Evolutionary conservation across 2,888 invertebrate genomes (phyloP).

Genomic region (Apamea monoglypha): DNA sequence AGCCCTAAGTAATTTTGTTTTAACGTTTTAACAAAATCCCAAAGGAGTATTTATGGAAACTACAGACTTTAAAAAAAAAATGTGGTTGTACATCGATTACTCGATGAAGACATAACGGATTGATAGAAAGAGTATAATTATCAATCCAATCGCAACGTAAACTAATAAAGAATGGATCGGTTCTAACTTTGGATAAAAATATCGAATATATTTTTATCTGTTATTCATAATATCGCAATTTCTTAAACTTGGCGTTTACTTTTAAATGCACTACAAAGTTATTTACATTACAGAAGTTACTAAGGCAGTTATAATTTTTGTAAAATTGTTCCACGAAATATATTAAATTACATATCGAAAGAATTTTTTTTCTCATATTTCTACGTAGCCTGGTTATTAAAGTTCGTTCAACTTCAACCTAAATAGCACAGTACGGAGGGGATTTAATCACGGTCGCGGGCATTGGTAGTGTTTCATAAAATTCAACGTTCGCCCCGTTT

Average conservation of each 20-base stretch:
- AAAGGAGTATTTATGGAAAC: background rate
- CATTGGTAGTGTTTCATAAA: constrained; percentile 70
- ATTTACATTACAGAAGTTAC: constrained; percentile 32
- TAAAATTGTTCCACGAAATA: constrained; percentile 43
- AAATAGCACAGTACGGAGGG: constrained; percentile 63
- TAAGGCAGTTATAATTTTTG: constrained; percentile 36
- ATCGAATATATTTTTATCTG: background rate
- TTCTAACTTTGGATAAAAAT: too few species aligned
- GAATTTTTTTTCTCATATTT: constrained; percentile 61
- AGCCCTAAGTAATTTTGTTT: background rate
- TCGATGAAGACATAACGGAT: background rate
- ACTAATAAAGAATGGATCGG: background rate
- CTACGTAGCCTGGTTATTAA: constrained; percentile 63
- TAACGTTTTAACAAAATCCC: constrained; percentile 12
- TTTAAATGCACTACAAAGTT: constrained; percentile 20
- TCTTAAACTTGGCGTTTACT: background rate
- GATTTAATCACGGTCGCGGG: constrained; percentile 68
- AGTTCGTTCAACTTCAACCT: constrained; percentile 69
- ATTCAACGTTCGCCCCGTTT: constrained; percentile 67
- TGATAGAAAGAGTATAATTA: background rate
- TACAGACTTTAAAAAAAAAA: too few species aligned
- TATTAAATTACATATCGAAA: constrained; percentile 59
- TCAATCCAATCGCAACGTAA: background rate
- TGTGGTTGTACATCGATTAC: background rate
- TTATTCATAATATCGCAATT: background rate